A percentile compares a stretch with the other conserved stretches of the same genome.
Evolutionary conservation across 35 echinoderm and acorn worm species (phyloP).

Genomic region (Hemicentrotus pulcherrimus): DNA sequence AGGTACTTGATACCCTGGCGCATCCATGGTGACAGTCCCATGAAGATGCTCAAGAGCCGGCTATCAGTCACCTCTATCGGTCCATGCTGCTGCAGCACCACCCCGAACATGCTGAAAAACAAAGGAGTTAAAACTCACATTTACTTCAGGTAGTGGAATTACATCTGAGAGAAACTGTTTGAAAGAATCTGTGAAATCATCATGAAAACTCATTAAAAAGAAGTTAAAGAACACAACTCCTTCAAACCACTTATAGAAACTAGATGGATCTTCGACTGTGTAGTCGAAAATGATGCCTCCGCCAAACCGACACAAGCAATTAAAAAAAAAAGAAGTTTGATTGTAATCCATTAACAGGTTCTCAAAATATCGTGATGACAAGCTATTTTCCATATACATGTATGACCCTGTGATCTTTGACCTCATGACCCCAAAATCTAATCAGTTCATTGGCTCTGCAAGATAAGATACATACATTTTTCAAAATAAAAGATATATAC

Average conservation of each 20-base stretch:
- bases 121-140: background rate
- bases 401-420: no score
- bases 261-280: no score
- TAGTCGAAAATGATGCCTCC: no score
- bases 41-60: conserved; percentile 56
- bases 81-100: conserved; percentile 21
- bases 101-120: conserved; percentile 53
- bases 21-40: conserved; percentile 53
- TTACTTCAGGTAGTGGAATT: background rate
- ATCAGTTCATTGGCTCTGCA: no score
- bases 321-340: no score
- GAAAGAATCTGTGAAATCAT: background rate
- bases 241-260: background rate
- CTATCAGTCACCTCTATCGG: conserved; percentile 57
- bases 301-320: no score
- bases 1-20: conserved; percentile 65
- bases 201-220: background rate
- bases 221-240: background rate
- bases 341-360: no score
- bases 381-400: no score
- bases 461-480: no score
- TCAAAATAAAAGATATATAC: no score
- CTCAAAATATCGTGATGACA: no score
- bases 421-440: no score
- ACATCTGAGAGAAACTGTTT: background rate